These are phyloP conservation scores for Bombus ignitus DNA, from an alignment of 1,140 invertebrate species.

Conservation along the genomic window DNA sequence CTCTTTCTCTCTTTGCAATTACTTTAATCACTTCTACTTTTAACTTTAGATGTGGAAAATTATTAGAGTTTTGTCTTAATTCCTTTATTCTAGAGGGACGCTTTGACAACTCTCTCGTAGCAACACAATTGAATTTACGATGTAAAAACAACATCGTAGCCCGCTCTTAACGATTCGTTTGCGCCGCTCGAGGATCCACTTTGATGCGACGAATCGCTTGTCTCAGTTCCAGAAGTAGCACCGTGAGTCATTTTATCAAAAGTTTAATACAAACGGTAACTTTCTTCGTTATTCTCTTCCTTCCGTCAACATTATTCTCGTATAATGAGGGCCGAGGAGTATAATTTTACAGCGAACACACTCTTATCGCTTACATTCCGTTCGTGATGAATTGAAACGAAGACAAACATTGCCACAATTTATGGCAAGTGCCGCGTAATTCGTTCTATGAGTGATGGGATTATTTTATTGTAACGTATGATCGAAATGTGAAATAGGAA, in stretches of 20 bases:
- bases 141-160: slow-evolving; percentile 29
- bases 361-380: slow-evolving; percentile 61
- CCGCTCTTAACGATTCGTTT: slow-evolving; percentile 53
- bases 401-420: slow-evolving; percentile 41
- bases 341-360: slow-evolving; percentile 69
- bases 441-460: background rate
- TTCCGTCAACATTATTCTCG: slow-evolving; percentile 76
- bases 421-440: background rate
- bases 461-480: background rate
- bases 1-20: background rate
- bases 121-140: slow-evolving; percentile 28
- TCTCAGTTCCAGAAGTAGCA: slow-evolving; percentile 42
- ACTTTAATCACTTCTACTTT: background rate
- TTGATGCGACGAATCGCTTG: slow-evolving; percentile 65
- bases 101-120: background rate
- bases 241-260: slow-evolving; percentile 67
- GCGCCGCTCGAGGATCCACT: slow-evolving; percentile 49
- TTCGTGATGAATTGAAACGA: slow-evolving; percentile 55
- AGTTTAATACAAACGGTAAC: slow-evolving; percentile 72
- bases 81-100: background rate
- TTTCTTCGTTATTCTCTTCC: slow-evolving; percentile 75
- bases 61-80: background rate
- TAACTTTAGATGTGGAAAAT: background rate
- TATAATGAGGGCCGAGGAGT: slow-evolving; percentile 71
- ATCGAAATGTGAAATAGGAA: background rate